phyloP scores from a whole-genome alignment of 2,888 invertebrate species.

The Clanis bilineata region DNA sequence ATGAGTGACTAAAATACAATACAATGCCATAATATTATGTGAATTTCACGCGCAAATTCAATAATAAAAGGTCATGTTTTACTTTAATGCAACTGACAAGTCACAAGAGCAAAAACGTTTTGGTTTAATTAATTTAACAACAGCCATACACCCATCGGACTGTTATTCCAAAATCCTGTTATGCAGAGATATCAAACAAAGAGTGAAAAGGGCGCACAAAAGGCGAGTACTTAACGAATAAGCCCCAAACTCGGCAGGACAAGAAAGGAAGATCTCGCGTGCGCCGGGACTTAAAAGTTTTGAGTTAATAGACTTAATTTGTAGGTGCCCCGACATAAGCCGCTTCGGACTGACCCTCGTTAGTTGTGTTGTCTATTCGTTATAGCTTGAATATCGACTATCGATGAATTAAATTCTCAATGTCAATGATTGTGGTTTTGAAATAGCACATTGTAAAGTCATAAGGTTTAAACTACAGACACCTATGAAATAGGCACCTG shows the following conservation, averaged over 20 bases:
- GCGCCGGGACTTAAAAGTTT: slow-evolving; percentile 79
- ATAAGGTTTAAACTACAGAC: not conserved
- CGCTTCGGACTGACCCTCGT: slow-evolving; percentile 70
- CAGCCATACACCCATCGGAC: not conserved
- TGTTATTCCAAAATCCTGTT: slow-evolving; percentile 52
- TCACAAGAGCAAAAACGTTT: not conserved
- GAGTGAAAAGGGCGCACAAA: slow-evolving; percentile 65
- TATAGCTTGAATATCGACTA: slow-evolving; percentile 41
- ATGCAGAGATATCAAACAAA: slow-evolving; percentile 66
- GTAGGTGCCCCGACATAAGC: slow-evolving; percentile 72
- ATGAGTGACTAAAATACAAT: too few species aligned
- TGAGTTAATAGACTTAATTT: slow-evolving; percentile 81
- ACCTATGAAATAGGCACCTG: too few species aligned
- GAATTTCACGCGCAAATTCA: too few species aligned
- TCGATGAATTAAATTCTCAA: slow-evolving; percentile 46
- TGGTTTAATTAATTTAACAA: slow-evolving; percentile 14
- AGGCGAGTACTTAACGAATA: slow-evolving; percentile 75
- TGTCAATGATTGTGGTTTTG: not conserved
- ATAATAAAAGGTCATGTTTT: not conserved
- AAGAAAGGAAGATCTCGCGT: slow-evolving; percentile 78
- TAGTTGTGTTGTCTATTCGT: slow-evolving; percentile 46
- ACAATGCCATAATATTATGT: too few species aligned
- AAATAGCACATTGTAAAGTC: not conserved
- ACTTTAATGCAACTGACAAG: not conserved
- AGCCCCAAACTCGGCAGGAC: slow-evolving; percentile 71